Evolutionary conservation across 2,797 vertebrate species (phyloP).

Genomic region (Taeniopygia guttata): DNA sequence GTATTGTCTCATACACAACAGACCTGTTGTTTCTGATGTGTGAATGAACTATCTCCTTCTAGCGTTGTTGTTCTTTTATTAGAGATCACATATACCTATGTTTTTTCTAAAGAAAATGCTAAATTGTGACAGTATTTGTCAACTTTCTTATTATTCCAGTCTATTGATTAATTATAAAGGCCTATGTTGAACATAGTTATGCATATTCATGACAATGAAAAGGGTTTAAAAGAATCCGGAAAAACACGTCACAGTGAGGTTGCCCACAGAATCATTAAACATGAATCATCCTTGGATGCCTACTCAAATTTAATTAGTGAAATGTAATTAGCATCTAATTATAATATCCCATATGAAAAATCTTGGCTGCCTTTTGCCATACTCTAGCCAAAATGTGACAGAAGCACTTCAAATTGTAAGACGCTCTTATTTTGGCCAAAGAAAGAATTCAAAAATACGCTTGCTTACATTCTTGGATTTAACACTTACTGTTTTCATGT

Average conservation of each 20-base stretch:
- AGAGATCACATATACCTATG: neutral
- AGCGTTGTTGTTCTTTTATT: neutral
- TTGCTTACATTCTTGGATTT: neutral
- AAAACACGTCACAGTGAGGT: slow-evolving; percentile 59
- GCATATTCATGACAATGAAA: slow-evolving; percentile 26
- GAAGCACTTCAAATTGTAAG: neutral
- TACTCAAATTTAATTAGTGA: slow-evolving; percentile 82
- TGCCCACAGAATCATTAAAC: slow-evolving; percentile 70
- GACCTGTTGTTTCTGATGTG: neutral
- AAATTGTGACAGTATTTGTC: neutral
- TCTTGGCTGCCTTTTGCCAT: slow-evolving; percentile 31
- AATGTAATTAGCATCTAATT: slow-evolving; percentile 85
- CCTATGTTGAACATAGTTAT: neutral
- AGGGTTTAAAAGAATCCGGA: slow-evolving; percentile 33
- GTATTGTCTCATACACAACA: neutral
- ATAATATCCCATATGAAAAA: slow-evolving; percentile 69
- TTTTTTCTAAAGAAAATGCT: neutral
- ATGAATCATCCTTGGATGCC: slow-evolving; percentile 74
- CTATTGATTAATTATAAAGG: slow-evolving; percentile 32
- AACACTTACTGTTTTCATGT: neutral
- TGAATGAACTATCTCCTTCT: neutral
- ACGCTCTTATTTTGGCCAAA: neutral
- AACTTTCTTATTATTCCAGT: neutral
- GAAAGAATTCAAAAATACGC: neutral
- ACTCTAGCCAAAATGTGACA: slow-evolving; percentile 1